Base-by-base conservation (phyloP, 2,888 invertebrate genomes). In the Phyllotreta striolata region DNA sequence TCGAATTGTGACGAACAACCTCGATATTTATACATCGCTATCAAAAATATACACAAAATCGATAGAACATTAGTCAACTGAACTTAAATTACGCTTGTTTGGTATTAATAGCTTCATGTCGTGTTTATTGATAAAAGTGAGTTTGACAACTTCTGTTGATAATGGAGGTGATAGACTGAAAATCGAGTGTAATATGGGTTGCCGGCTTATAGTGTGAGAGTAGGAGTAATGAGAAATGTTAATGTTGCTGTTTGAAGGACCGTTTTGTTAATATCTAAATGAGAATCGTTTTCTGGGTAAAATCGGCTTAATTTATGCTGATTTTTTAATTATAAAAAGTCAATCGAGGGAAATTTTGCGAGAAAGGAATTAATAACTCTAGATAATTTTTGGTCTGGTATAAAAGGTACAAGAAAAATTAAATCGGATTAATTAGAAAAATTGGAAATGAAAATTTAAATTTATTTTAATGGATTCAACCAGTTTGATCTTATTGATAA, bases 101-200 rank as follows among this genome's bases (percentile, higher is more conserved):
- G 37, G n/a, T 41, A 55, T 13, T n/a, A 39, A 10, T 55, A 9
- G 37, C 13, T 44, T 46, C 46, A 56, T 56, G 44, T 35, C 14
- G n/a, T 37, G 5, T 55, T 55, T 52, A 9, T 52, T 52, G n/a
- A n/a, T 38, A 38, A 12, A 52, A 47, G 3, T 9, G 14, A 12
- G 24, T 14, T 47, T 12, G 34, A 47, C 24, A 13, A 47, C 47
- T 47, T 47, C 34, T 10, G 8, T 34, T 5, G 14, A 13, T 47
- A 8, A 6, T 14, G 4, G 8, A 10, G 34, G 4, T 47, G 34
- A 47, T 7, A 12, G 9, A 14, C 34, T 14, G 2, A 12, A 24
- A 34, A 10, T 55, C 41, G 12, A 8, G 34, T 60, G 67, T 62
- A 62, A 41, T 14, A 24, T 37, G 62, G 67, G 67, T 67, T 67